Percentiles rank a stretch among this genome's conserved stretches.
These are phyloP conservation scores for Diadophis punctatus DNA, from an alignment of 2,113 vertebrate species.

Conservation along the genomic window DNA sequence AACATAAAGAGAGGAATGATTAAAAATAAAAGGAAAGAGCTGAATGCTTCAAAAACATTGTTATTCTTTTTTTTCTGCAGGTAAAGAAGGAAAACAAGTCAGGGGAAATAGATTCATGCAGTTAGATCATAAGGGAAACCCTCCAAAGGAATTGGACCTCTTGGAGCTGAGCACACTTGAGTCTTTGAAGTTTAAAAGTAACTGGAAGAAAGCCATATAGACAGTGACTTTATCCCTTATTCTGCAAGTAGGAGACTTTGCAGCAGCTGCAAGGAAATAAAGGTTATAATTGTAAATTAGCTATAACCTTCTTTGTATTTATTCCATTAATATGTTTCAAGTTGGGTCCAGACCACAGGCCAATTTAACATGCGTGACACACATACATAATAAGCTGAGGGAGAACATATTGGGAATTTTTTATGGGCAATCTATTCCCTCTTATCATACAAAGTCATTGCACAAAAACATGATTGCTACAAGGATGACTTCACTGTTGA, in stretches of 20 bases:
- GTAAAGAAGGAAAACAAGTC: background rate
- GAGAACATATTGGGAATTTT: background rate
- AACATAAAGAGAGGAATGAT: background rate
- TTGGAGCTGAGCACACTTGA: background rate
- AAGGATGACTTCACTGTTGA: background rate
- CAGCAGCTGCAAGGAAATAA: background rate
- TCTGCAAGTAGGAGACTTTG: background rate
- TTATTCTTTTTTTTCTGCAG: background rate
- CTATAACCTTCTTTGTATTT: background rate
- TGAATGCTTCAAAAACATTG: background rate
- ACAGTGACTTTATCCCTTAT: background rate
- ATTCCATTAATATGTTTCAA: background rate
- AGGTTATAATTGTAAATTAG: background rate
- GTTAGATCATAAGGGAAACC: background rate
- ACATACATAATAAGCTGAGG: background rate
- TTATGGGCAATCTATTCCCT: background rate
- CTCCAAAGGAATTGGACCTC: background rate
- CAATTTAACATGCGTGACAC: background rate
- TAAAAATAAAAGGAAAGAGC: background rate
- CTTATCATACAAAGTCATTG: background rate
- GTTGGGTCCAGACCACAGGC: background rate
- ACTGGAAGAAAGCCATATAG: background rate
- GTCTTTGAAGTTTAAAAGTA: background rate
- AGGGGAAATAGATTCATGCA: background rate
- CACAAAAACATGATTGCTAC: background rate